Evolutionary conservation across 2,113 vertebrate species (phyloP).

Genomic region (Shinisaurus crocodilurus): DNA sequence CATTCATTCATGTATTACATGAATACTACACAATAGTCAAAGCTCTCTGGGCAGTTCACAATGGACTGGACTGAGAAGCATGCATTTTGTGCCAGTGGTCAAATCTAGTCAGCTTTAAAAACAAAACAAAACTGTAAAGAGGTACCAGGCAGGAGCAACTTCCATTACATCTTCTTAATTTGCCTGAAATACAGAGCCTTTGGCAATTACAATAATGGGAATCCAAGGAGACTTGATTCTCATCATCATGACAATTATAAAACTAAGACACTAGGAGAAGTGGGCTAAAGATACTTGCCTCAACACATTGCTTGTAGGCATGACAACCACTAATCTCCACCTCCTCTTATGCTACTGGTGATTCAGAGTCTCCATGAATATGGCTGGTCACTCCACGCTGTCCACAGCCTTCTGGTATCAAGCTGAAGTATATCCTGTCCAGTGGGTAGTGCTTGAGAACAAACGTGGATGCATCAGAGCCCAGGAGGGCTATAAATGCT

Average conservation of each 20-base stretch:
- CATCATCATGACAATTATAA: background rate
- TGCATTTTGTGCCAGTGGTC: background rate
- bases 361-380: background rate
- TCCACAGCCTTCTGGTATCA: background rate
- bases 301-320: background rate
- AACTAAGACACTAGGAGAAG: background rate
- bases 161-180: background rate
- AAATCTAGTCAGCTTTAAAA: background rate
- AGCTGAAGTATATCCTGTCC: background rate
- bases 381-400: accelerated
- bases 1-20: no score
- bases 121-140: background rate
- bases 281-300: background rate
- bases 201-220: background rate
- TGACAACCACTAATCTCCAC: background rate
- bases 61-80: background rate
- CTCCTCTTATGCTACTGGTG: background rate
- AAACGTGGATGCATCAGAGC: slow-evolving; percentile 36
- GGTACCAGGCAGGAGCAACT: background rate
- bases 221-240: background rate
- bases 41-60: no score
- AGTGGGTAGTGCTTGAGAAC: background rate
- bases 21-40: no score
- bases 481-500: slow-evolving; percentile 39
- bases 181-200: background rate